Evolutionary conservation across 2,797 vertebrate genomes (phyloP), one percentile per base, ranked within the genome.

Genomic region (Crenichthys baileyi): DNA sequence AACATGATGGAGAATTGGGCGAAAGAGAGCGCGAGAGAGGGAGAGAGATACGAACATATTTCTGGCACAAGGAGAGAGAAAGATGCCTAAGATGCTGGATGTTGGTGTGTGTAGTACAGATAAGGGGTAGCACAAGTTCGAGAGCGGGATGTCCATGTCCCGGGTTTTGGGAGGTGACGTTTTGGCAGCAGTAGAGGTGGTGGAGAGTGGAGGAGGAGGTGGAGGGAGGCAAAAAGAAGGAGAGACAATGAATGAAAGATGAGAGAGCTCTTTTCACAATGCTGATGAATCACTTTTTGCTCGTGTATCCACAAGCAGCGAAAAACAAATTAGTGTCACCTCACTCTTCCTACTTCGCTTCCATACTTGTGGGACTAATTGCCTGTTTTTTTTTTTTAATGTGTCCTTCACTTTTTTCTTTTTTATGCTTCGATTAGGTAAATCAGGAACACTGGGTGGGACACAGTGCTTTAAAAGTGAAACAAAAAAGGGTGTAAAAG

Each of bases 121-220:
- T 97, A 99, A 97, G 96, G 92, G 91, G 84, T 90, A 94, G 95
- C 94, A 95, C 95, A 98, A 98, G 96, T 98, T 96, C 96, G 96
- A 95, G 94, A 93, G 94, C 93, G 95, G 97, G 96, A 96, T 97
- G 95, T 96, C 92, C 96, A 97, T 96, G 95, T 98, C 96, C 94
- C 89, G 91, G 75, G 87, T 94, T 97, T 97, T 85, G 88, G 87
- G 96, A 96, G 96, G 96, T 97, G 96, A 92, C 92, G 95, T 95
- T 94, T 95, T 97, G 97, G 96, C 97, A 97, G 95, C 96, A 95
- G 96, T 96, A 96, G 92, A 95, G 90, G 91, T 96, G 94, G 91
- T 92, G 92, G 93, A 91, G 81, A 75, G 85, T 61, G 68, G 83
- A 87, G 82, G 83, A 81, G 82, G 85, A 77, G 81, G 72, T 39